Evolutionary conservation across 1,140 invertebrate genomes (phyloP).

Genomic region (Tetranychus cinnabarinus): DNA sequence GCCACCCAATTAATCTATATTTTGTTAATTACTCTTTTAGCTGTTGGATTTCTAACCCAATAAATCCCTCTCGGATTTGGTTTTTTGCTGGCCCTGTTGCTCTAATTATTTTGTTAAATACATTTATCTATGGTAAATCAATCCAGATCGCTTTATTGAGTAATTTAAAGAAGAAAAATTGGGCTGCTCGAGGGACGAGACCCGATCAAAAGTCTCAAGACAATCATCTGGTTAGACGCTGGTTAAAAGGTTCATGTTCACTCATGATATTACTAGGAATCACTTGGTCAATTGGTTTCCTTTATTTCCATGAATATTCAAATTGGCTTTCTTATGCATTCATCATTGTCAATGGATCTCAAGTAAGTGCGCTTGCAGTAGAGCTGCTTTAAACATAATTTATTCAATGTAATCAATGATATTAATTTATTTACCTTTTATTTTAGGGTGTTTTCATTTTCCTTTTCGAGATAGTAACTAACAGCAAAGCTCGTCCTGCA

Average conservation of each 20-base stretch:
- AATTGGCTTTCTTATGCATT: conserved; percentile 9
- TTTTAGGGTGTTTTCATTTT: conserved; percentile 9
- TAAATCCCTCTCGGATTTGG: conserved; percentile 1
- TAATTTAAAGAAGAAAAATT: background rate
- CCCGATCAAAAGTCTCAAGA: background rate
- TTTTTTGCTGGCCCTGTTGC: background rate
- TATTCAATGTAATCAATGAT: background rate
- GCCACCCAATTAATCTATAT: too few relatives aligned
- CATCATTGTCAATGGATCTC: conserved; percentile 11
- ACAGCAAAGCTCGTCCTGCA: conserved; percentile 5
- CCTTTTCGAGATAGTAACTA: conserved; percentile 8
- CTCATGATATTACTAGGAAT: conserved; percentile 10
- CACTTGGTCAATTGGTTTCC: conserved; percentile 11
- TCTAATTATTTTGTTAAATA: background rate
- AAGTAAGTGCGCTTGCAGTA: background rate
- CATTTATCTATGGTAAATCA: background rate
- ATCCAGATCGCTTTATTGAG: background rate
- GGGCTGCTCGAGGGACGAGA: background rate
- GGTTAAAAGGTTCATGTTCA: conserved; percentile 10
- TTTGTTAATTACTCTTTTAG: background rate
- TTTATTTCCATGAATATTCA: conserved; percentile 7
- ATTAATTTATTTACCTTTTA: background rate
- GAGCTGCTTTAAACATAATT: background rate
- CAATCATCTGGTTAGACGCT: background rate
- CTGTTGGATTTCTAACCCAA: conserved; percentile 8